Conservation (phyloP, 2,113 vertebrate genomes). For the Onychostoma macrolepis region DNA sequence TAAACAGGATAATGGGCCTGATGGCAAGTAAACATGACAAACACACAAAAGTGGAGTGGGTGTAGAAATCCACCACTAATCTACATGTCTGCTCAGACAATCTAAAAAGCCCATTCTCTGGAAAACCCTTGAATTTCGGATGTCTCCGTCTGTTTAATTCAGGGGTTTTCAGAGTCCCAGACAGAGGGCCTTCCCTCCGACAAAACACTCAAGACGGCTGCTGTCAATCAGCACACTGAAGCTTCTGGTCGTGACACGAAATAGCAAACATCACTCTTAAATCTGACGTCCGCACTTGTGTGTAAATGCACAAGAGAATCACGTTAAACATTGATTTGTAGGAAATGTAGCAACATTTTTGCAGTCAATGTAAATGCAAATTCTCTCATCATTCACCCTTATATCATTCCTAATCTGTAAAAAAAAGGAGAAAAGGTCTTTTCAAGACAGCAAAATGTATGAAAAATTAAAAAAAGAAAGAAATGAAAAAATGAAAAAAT, state of each 20-base stretch:
- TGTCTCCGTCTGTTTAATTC: not conserved
- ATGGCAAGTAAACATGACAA: constrained; percentile 39
- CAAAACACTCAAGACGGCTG: not conserved
- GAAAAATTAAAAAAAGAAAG: no score
- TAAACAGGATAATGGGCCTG: constrained; percentile 49
- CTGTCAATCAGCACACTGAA: not conserved
- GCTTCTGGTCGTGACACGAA: not conserved
- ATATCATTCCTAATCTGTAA: not conserved
- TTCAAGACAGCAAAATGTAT: no score
- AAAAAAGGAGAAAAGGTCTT: no score
- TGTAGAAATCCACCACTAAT: constrained; percentile 11
- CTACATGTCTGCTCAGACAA: not conserved
- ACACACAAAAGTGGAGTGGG: constrained; percentile 21
- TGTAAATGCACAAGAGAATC: constrained; percentile 1
- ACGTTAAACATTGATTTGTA: not conserved
- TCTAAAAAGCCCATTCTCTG: not conserved
- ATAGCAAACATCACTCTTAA: not conserved
- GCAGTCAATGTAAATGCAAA: not conserved
- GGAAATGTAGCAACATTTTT: not conserved
- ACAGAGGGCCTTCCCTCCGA: not conserved
- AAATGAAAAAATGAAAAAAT: no score
- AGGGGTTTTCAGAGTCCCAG: not conserved
- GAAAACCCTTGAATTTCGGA: not conserved
- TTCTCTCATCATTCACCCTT: not conserved
- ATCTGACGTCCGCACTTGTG: not conserved